Evolutionary conservation across 2,888 invertebrate genomes (phyloP), one percentile per base, ranked within the genome.

Genomic region (Ctena decussata): DNA sequence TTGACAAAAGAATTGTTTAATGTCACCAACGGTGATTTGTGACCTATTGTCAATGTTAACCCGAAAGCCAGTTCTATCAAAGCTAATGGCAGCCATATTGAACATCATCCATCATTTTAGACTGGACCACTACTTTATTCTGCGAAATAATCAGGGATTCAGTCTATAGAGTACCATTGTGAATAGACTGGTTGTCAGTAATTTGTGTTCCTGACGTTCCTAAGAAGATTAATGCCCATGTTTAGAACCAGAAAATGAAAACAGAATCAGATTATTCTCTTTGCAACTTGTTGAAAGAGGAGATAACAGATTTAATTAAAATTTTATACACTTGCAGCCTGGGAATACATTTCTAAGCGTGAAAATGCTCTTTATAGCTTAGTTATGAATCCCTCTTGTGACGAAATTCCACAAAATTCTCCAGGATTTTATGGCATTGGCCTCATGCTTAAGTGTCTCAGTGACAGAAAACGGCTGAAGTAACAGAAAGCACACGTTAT

Each of bases 51-150:
- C 65, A 8, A 3, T 3, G 65, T 24, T 15, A 8, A 15, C 53
- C 53, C 18, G 8, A 53, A n/a, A 53, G 8, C 65, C 65, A n/a
- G 18, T 21, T 32, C 35, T 65, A 35, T 35, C 35, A 18, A 3
- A 21, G 35, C 35, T 65, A 65, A 65, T 11, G 30, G 30, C 65
- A 27, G 60, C 65, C 65, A 32, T 35, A 60, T 60, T 30, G 30
- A 60, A 60, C 30, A 60, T 30, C 60, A 65, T 65, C 65, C 3
- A 65, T 65, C 65, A 65, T 65, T 65, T 32, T 35, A 65, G 65
- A 65, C 65, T 60, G 60, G 60, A 60, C 60, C 60, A 60, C 60
- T 21, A 60, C 60, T 60, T 60, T 27, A 27, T 60, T 27, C 60
- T 27, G 11, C 3, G 30, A 60, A 60, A 60, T 30, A 30, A 60